phyloP scores from a whole-genome alignment of 2,888 invertebrate species.

The Scrobipalpa atriplicella region DNA sequence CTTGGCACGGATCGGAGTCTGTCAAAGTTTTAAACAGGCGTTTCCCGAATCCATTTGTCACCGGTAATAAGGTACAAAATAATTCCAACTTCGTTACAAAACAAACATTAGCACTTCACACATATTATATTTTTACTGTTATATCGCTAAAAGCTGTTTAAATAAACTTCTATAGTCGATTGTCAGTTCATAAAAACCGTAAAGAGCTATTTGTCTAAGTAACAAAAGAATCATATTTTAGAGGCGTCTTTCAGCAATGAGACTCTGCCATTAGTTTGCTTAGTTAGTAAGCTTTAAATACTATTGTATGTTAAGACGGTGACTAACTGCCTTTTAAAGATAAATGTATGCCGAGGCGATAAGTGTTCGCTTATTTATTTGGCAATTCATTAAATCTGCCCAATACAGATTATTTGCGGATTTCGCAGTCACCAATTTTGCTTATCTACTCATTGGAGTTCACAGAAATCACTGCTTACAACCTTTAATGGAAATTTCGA shows the following conservation, averaged over 20 bases:
- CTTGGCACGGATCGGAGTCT: conserved; percentile 58
- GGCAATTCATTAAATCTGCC: conserved; percentile 1
- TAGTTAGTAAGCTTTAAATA: conserved; percentile 41
- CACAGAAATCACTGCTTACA: conserved; percentile 10
- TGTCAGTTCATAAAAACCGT: conserved; percentile 33
- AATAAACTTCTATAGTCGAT: conserved; percentile 14
- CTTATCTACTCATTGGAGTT: conserved; percentile 19
- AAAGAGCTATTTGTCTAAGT: conserved; percentile 38
- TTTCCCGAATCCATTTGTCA: conserved; percentile 60
- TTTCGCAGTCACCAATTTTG: conserved; percentile 16
- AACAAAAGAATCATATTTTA: conserved; percentile 41
- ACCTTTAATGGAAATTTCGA: conserved; percentile 21
- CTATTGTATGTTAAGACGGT: conserved; percentile 26
- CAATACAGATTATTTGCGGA: not conserved
- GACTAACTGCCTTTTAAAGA: conserved; percentile 14
- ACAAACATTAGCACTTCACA: conserved; percentile 32
- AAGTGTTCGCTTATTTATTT: conserved; percentile 18
- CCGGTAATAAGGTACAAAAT: conserved; percentile 47
- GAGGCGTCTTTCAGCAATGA: not conserved
- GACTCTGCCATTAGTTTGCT: conserved; percentile 11
- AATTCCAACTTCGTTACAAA: conserved; percentile 37
- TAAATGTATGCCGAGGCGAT: not conserved
- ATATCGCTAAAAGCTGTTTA: conserved; percentile 33
- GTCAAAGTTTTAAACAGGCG: conserved; percentile 58
- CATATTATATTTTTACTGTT: not conserved